Evolutionary conservation across 92 coral and sea anemone genomes (phyloP), one percentile per base, ranked within the genome.

Genomic region (Palythoa grandis): DNA sequence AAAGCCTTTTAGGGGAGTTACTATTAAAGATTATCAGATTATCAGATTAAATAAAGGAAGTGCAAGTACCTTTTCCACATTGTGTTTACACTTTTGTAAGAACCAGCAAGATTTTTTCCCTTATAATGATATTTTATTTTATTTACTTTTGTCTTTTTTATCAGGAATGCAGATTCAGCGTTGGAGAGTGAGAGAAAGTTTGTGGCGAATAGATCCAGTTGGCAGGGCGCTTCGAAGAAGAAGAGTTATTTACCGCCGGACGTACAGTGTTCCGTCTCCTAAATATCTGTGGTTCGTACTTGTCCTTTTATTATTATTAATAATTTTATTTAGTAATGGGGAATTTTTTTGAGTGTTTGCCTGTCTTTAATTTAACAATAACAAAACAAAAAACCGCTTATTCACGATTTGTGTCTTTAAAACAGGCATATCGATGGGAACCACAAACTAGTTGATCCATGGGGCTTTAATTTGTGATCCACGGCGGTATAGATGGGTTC

Each of bases 201-300:
- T 87, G 47, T 17, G 63, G 40, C 72, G 88, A 43, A 87, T 87
- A 16, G 78, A 87, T 66, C 90, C 74, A 67, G 72, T 58, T 77
- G 90, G 90, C 70, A 68, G 70, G 48, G 88, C 83, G 22, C 65
- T 52, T 82, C 82, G 90, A 80, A 83, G 90, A 79, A 88, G 79
- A 16, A 80, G 17, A 68, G 83, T 87, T 52, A 80, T 87, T 70
- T 76, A 78, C 23, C 88, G 90, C 69, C 52, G 90, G 24, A 82
- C 67, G 71, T 87, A 87, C 77, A 67, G 90, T 25, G 90, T 87
- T 52, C 79, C 90, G 19, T 88, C 88, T 29, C 86, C 90, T 17
- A 88, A 82, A 0, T 66, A 66, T 24, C 52, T 79, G 24, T 79
- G 85, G 85, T 88, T 57, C 63, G 63, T 57, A 57, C 19, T 57